Conservation (phyloP, 2,888 invertebrate genomes). For the Agonopterix arenella region DNA sequence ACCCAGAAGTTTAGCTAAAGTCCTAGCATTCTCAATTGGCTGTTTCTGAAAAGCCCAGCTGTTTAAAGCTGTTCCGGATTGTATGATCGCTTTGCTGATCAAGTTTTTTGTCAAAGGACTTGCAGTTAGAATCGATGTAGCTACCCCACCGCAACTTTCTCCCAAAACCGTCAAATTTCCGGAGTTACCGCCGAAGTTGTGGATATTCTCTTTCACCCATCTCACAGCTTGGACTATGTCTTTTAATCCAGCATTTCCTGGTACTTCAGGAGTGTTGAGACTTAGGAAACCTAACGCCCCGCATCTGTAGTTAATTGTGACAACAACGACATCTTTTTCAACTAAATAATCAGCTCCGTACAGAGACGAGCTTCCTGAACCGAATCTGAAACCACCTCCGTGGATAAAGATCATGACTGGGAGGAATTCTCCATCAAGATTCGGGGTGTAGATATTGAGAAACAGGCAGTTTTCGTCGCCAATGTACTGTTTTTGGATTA, state of each 20-base stretch:
- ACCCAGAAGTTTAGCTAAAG: conserved; percentile 42
- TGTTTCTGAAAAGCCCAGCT: conserved; percentile 38
- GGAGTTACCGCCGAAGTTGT: conserved; percentile 59
- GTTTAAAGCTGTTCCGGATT: conserved; percentile 49
- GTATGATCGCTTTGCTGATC: conserved; percentile 54
- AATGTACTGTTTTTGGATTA: conserved; percentile 48
- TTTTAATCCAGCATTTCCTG: conserved; percentile 65
- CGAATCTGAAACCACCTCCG: conserved; percentile 71
- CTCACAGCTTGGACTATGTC: conserved; percentile 55
- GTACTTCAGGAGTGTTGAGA: conserved; percentile 60
- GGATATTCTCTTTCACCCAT: conserved; percentile 62
- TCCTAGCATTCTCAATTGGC: conserved; percentile 48
- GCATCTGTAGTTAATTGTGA: conserved; percentile 75
- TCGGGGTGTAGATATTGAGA: conserved; percentile 81
- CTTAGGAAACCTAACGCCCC: conserved; percentile 62
- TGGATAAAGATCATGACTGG: conserved; percentile 78
- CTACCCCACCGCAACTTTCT: conserved; percentile 49
- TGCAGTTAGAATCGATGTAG: conserved; percentile 45
- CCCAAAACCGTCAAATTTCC: conserved; percentile 62
- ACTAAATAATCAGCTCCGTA: conserved; percentile 73
- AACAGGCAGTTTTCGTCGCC: conserved; percentile 83
- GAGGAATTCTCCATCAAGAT: conserved; percentile 60
- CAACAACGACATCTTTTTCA: conserved; percentile 75
- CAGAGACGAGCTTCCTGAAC: conserved; percentile 65
- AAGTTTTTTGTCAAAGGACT: conserved; percentile 51